Percentiles rank a stretch among this genome's conserved stretches.
These are phyloP conservation scores for Caenorhabditis virilis DNA, from an alignment of 2,888 invertebrate species.

Conservation along the genomic window DNA sequence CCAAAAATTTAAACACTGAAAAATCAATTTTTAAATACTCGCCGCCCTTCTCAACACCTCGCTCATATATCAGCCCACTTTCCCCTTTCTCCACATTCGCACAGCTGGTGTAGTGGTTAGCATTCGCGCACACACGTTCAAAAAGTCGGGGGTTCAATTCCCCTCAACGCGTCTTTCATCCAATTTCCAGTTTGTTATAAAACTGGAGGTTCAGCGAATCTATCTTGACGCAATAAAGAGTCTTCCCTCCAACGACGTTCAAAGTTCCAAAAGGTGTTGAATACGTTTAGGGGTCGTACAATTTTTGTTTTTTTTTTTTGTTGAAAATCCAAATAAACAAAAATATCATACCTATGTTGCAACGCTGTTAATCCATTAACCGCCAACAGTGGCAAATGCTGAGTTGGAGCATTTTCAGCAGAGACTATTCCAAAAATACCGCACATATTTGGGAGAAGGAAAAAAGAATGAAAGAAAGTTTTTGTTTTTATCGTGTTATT, in stretches of 20 bases:
- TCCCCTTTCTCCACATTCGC: no score
- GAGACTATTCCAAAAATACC: slow-evolving; percentile 62
- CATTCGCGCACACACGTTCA: no score
- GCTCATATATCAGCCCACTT: no score
- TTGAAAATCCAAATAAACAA: neutral
- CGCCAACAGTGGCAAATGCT: slow-evolving; percentile 44
- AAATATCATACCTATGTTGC: slow-evolving; percentile 55
- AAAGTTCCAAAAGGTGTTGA: no score
- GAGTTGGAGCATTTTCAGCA: slow-evolving; percentile 36
- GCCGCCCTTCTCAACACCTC: no score
- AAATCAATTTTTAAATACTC: no score
- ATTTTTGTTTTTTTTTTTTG: neutral
- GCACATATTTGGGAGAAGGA: slow-evolving; percentile 46
- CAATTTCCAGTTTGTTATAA: slow-evolving; percentile 15
- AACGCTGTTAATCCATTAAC: slow-evolving; percentile 59
- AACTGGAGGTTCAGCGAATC: slow-evolving; percentile 26
- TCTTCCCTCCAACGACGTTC: neutral
- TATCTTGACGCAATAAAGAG: slow-evolving; percentile 8
- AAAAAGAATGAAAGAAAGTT: neutral
- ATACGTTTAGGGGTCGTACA: neutral
- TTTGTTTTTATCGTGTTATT: neutral
- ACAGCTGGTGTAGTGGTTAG: no score
- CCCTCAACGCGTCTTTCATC: slow-evolving; percentile 27
- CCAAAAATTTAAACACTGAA: no score
- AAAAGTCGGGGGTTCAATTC: slow-evolving; percentile 5